phyloP scores from a whole-genome alignment of 2,888 invertebrate species.

The Therioaphis trifolii region DNA sequence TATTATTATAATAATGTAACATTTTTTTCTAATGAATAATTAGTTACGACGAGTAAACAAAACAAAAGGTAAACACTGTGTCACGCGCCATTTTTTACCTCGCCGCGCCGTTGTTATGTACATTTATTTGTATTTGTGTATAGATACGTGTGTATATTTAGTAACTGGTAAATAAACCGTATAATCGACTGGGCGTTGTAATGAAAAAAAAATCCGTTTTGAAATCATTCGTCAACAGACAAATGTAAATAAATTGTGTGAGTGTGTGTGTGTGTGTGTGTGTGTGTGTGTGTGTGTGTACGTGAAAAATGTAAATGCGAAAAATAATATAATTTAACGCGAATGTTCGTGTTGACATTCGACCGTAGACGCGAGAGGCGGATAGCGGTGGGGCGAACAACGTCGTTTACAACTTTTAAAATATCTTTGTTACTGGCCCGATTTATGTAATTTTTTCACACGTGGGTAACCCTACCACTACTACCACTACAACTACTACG shows the following conservation, averaged over 20 bases:
- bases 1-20: neutral
- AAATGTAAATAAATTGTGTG: slow-evolving; percentile 33
- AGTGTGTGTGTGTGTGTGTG: neutral
- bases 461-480: neutral
- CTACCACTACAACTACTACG: neutral
- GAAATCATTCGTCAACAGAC: slow-evolving; percentile 27
- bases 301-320: slow-evolving; percentile 28
- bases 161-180: slow-evolving; percentile 42
- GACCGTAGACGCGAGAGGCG: neutral
- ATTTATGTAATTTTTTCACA: neutral
- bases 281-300: neutral
- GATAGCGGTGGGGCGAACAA: neutral
- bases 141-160: slow-evolving; percentile 1
- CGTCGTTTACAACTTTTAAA: neutral
- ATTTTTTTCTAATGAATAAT: slow-evolving; percentile 20
- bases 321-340: slow-evolving; percentile 41
- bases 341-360: slow-evolving; percentile 25
- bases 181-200: slow-evolving; percentile 28
- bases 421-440: slow-evolving; percentile 17
- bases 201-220: slow-evolving; percentile 38
- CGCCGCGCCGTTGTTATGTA: neutral
- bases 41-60: slow-evolving; percentile 23
- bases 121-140: neutral
- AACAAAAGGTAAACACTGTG: neutral
- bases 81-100: slow-evolving; percentile 21